phyloP scores from a whole-genome alignment of 1,140 invertebrate genomes.

The Atta colombica region DNA sequence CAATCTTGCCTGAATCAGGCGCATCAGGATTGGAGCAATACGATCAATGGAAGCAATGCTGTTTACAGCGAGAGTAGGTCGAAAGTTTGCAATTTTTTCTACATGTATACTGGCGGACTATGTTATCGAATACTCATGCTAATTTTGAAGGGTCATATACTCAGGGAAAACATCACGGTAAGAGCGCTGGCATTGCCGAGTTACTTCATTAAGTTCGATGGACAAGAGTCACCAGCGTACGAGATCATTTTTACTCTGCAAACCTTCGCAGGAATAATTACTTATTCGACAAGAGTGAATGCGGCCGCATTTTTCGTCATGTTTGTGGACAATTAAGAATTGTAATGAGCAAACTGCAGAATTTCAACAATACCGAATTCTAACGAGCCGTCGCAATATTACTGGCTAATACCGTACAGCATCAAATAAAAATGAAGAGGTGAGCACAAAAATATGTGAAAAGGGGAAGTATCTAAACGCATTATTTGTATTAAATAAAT shows the following conservation, averaged over 20 bases:
- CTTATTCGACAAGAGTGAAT: constrained; percentile 49
- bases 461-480: not conserved
- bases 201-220: constrained; percentile 65
- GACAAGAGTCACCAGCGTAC: constrained; percentile 57
- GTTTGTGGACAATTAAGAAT: constrained; percentile 66
- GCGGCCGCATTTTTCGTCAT: constrained; percentile 61
- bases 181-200: constrained; percentile 60
- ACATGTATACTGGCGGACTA: constrained; percentile 71
- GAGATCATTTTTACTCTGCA: constrained; percentile 70
- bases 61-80: constrained; percentile 53
- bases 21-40: constrained; percentile 55
- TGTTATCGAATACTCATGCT: constrained; percentile 67
- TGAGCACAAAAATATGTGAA: constrained; percentile 5
- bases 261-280: constrained; percentile 56
- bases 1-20: constrained; percentile 39
- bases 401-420: constrained; percentile 52
- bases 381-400: not conserved
- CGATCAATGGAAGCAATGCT: not conserved
- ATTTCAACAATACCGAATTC: not conserved
- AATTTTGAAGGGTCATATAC: constrained; percentile 53
- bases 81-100: constrained; percentile 54
- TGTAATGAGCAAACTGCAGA: constrained; percentile 54
- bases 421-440: constrained; percentile 59
- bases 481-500: not conserved
- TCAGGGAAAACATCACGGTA: constrained; percentile 63